These are phyloP conservation scores for Anoplius nigerrimus DNA, from an alignment of 2,888 invertebrate genomes.

Conservation along the genomic window DNA sequence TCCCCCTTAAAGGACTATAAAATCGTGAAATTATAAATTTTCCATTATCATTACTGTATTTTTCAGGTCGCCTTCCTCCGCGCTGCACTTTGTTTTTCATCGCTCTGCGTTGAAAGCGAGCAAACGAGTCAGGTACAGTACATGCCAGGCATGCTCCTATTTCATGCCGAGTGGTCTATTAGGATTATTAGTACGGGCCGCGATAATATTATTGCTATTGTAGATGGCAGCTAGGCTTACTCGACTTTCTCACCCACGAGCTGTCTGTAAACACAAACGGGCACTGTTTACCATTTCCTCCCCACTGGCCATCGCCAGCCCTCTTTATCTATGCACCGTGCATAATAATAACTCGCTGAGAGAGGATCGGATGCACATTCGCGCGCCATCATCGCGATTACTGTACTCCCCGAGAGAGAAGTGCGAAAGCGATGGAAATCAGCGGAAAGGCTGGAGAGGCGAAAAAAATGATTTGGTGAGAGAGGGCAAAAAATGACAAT, in stretches of 20 bases:
- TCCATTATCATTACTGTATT: no score
- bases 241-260: no score
- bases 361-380: slow-evolving; percentile 33
- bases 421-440: slow-evolving; percentile 8
- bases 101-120: neutral
- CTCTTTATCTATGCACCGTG: slow-evolving; percentile 24
- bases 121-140: neutral
- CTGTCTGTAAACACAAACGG: no score
- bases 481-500: no score
- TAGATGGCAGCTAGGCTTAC: no score
- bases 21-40: no score
- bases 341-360: slow-evolving; percentile 38
- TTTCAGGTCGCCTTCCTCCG: no score
- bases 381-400: slow-evolving; percentile 41
- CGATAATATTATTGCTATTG: slow-evolving; percentile 36
- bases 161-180: slow-evolving; percentile 7
- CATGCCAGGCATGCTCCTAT: neutral
- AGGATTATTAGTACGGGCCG: slow-evolving; percentile 19
- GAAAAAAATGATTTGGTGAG: neutral
- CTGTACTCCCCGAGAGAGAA: slow-evolving; percentile 24
- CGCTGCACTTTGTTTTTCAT: no score
- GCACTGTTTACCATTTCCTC: no score
- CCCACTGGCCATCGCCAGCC: neutral
- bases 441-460: neutral
- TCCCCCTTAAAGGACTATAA: no score